Conservation (phyloP, 2,113 vertebrate genomes). For the Aythya baeri region DNA sequence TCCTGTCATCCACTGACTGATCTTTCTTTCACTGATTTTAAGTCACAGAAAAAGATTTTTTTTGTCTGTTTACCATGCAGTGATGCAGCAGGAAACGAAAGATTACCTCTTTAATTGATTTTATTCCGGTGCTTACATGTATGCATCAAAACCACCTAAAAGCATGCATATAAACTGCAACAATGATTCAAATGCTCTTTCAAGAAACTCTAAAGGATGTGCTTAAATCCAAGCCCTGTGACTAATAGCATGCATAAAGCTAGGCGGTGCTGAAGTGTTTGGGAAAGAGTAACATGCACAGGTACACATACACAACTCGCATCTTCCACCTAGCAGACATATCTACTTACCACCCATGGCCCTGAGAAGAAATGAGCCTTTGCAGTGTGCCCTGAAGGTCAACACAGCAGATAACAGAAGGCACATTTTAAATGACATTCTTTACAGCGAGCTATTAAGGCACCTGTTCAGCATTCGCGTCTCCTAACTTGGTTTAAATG, state of each 20-base stretch:
- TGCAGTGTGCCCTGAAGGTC: neutral
- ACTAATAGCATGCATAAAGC: neutral
- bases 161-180: neutral
- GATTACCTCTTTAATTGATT: neutral
- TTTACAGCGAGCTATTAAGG: slow-evolving; percentile 1
- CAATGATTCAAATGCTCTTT: neutral
- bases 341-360: neutral
- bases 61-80: neutral
- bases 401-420: neutral
- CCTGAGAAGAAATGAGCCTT: neutral
- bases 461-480: neutral
- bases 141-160: neutral
- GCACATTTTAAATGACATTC: neutral
- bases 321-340: neutral
- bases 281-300: neutral
- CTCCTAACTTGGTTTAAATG: slow-evolving; percentile 5
- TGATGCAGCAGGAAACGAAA: neutral
- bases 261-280: neutral
- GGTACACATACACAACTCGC: neutral
- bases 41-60: neutral
- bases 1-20: neutral
- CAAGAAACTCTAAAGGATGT: neutral
- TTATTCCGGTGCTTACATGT: neutral
- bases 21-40: neutral
- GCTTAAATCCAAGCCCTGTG: neutral